Evolutionary conservation across 2,888 invertebrate species (phyloP).

Genomic region (Eilema griseolum): DNA sequence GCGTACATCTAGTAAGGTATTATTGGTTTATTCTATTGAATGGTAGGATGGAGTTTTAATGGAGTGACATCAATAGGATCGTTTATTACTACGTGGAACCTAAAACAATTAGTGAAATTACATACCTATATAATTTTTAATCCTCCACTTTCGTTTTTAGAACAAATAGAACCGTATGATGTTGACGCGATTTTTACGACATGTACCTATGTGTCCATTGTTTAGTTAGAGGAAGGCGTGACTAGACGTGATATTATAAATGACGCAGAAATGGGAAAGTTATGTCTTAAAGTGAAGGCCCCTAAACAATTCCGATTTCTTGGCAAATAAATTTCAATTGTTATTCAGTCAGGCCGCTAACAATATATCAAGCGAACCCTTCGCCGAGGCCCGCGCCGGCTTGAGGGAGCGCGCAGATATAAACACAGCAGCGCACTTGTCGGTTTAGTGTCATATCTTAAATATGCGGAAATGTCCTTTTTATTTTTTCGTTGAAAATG

Average conservation of each 20-base stretch:
- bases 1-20: background rate
- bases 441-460: conserved; percentile 6
- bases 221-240: no score
- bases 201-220: no score
- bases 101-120: no score
- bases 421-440: conserved; percentile 11
- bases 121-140: no score
- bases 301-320: conserved; percentile 15
- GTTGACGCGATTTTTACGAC: background rate
- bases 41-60: no score
- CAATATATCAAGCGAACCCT: conserved; percentile 20
- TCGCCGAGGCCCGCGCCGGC: background rate
- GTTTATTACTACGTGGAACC: no score
- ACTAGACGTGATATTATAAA: background rate
- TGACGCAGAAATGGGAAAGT: background rate
- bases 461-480: background rate
- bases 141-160: no score
- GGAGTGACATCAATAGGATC: no score
- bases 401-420: background rate
- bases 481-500: background rate
- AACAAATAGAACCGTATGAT: no score
- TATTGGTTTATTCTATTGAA: no score
- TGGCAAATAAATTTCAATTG: conserved; percentile 18
- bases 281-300: conserved; percentile 1
- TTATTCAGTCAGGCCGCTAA: conserved; percentile 8